Conservation (phyloP, 2,113 vertebrate genomes). For the Hippolais icterina region DNA sequence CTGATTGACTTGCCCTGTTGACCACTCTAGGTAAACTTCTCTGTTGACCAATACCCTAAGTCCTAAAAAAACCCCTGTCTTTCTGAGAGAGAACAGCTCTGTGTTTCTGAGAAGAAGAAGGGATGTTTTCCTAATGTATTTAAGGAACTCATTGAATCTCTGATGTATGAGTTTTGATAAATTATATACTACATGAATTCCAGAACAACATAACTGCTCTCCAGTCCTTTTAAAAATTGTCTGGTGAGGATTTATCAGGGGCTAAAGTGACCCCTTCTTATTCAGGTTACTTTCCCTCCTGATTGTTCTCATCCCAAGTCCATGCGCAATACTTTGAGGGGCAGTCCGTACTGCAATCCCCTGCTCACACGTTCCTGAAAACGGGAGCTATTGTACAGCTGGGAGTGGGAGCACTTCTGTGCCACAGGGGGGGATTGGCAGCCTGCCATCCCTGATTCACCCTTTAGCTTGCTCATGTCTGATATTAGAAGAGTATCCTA, state of each 20-base stretch:
- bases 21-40: not conserved
- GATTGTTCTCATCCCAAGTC: not conserved
- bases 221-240: not conserved
- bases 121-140: not conserved
- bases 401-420: not conserved
- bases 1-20: not conserved
- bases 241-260: not conserved
- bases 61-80: not conserved
- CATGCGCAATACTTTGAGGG: not conserved
- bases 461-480: not conserved
- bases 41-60: not conserved
- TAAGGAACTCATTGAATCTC: not conserved
- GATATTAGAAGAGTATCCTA: not conserved
- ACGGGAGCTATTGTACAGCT: not conserved
- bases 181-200: not conserved
- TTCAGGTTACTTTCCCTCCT: not conserved
- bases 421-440: not conserved
- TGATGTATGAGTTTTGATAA: not conserved
- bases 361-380: not conserved
- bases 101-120: not conserved
- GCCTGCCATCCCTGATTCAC: not conserved
- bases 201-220: not conserved
- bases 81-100: not conserved
- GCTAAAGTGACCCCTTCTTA: not conserved
- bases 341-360: accelerated